Percentiles rank a stretch among this genome's conserved stretches.
phyloP scores from a whole-genome alignment of 2,797 vertebrate genomes.

The Varecia variegata region DNA sequence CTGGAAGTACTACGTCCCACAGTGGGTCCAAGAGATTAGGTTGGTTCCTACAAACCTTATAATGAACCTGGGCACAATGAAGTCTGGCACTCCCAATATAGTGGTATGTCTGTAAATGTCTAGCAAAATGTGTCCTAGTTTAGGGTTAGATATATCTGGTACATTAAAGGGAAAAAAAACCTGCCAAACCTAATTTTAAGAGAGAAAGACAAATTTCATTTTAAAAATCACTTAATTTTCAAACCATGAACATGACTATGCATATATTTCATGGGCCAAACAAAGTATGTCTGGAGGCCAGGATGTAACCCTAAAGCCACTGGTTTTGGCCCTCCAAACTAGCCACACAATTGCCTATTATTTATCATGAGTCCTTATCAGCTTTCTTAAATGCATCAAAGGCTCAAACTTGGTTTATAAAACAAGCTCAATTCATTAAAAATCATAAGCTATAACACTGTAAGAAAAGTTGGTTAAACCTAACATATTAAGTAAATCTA shows the following conservation, averaged over 20 bases:
- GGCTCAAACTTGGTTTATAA: background rate
- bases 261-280: background rate
- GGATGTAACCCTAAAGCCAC: background rate
- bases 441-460: background rate
- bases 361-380: conserved; percentile 37
- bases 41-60: background rate
- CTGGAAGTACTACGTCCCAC: background rate
- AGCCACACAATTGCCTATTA: background rate
- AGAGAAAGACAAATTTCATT: conserved; percentile 36
- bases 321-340: background rate
- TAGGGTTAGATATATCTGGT: background rate
- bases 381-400: conserved; percentile 34
- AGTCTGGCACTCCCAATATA: background rate
- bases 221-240: conserved; percentile 35
- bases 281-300: background rate
- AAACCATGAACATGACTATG: background rate
- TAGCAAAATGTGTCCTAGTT: conserved; percentile 30
- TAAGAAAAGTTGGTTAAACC: conserved; percentile 15
- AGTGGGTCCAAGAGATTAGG: background rate
- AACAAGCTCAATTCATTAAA: conserved; percentile 35
- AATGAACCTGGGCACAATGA: background rate
- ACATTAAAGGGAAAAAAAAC: background rate
- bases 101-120: background rate
- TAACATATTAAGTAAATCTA: conserved; percentile 41
- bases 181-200: background rate